Conservation (phyloP, 2,888 invertebrate species). For the Brenthis ino region DNA sequence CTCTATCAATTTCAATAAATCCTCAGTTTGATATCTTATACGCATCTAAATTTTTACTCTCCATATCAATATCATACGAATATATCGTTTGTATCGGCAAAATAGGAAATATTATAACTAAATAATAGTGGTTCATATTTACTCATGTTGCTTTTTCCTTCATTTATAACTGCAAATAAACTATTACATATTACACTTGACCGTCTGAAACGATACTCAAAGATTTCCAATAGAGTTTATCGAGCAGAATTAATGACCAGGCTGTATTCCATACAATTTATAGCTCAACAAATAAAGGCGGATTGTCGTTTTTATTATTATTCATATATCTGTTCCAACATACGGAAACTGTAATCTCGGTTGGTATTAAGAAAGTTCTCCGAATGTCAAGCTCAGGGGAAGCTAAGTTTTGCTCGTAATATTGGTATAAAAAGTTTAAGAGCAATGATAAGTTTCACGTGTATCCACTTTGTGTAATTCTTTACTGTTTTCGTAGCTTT, state of each 20-base stretch:
- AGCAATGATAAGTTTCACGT: slow-evolving; percentile 64
- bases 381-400: slow-evolving; percentile 68
- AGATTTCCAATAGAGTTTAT: slow-evolving; percentile 62
- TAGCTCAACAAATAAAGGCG: slow-evolving; percentile 70
- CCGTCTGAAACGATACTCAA: slow-evolving; percentile 34
- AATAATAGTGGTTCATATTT: slow-evolving; percentile 4
- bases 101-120: not conserved
- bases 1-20: not conserved
- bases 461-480: slow-evolving; percentile 39
- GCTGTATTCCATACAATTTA: slow-evolving; percentile 66
- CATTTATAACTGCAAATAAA: slow-evolving; percentile 38
- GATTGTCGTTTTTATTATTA: slow-evolving; percentile 75
- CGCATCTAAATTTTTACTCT: not conserved
- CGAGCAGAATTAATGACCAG: slow-evolving; percentile 74
- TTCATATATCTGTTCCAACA: slow-evolving; percentile 57
- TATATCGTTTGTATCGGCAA: no score
- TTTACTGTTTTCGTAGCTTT: slow-evolving; percentile 15
- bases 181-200: slow-evolving; percentile 38
- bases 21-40: not conserved
- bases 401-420: slow-evolving; percentile 65
- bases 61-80: no score
- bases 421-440: slow-evolving; percentile 70
- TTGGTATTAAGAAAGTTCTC: slow-evolving; percentile 78
- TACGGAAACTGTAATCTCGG: slow-evolving; percentile 72
- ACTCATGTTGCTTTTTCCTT: not conserved